These are phyloP conservation scores for Aleiodes testaceus DNA, from an alignment of 2,888 invertebrate genomes.

Conservation along the genomic window DNA sequence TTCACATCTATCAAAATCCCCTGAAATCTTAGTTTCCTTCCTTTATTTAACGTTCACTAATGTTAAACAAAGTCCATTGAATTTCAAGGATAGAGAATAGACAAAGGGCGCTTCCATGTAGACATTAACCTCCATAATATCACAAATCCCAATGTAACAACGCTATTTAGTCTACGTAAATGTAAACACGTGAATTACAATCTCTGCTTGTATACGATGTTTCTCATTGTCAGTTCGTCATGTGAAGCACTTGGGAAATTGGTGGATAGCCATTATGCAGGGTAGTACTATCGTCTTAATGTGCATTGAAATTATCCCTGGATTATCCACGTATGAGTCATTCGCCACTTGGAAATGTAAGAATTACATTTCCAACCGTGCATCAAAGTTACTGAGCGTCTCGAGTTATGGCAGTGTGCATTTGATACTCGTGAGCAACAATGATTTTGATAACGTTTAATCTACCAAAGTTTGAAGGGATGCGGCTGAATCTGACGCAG, in stretches of 20 bases:
- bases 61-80: constrained; percentile 19
- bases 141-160: constrained; percentile 10
- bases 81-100: neutral
- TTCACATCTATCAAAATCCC: too few relatives aligned
- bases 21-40: neutral
- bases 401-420: neutral
- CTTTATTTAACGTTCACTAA: neutral
- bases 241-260: constrained; percentile 3
- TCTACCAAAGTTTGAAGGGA: neutral
- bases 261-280: neutral
- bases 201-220: constrained; percentile 6
- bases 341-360: neutral
- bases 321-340: neutral
- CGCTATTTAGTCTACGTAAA: constrained; percentile 10
- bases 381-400: neutral
- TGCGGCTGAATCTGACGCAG: neutral
- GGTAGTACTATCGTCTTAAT: constrained; percentile 3
- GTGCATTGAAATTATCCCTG: neutral
- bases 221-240: constrained; percentile 24
- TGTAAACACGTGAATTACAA: constrained; percentile 24
- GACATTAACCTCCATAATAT: neutral
- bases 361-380: neutral
- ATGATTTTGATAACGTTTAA: constrained; percentile 1
- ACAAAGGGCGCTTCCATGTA: constrained; percentile 8
- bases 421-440: neutral